Conservation (phyloP, 1,140 invertebrate genomes). For the Coenobita brevimanus region DNA sequence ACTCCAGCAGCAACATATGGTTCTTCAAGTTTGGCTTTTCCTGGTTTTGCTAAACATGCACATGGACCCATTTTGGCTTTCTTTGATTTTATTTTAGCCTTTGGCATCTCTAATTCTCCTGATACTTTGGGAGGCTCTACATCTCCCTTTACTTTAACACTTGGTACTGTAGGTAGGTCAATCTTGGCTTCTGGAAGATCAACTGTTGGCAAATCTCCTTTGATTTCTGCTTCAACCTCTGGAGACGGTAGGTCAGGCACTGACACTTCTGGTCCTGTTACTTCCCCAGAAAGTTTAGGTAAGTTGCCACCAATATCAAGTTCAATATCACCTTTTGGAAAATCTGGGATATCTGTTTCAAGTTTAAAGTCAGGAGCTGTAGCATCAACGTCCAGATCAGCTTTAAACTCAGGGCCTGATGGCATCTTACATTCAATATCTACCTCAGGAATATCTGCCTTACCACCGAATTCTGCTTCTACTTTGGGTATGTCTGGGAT, state of each 20-base stretch:
- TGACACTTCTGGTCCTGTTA: slow-evolving; percentile 5
- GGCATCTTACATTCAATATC: neutral
- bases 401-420: neutral
- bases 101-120: neutral
- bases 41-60: slow-evolving; percentile 30
- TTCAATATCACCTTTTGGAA: neutral
- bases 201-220: neutral
- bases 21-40: slow-evolving; percentile 13
- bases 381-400: slow-evolving; percentile 10
- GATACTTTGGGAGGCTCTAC: slow-evolving; percentile 4
- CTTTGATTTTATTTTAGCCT: slow-evolving; percentile 11
- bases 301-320: neutral
- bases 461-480: slow-evolving; percentile 28
- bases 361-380: neutral
- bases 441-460: slow-evolving; percentile 7
- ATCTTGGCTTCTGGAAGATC: slow-evolving; percentile 17
- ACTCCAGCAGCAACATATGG: slow-evolving; percentile 11
- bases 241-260: neutral
- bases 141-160: slow-evolving; percentile 2
- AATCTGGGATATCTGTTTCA: neutral
- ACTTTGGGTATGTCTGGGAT: slow-evolving; percentile 33
- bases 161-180: neutral
- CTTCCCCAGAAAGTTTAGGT: neutral
- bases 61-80: slow-evolving; percentile 22
- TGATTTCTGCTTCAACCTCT: slow-evolving; percentile 39